Evolutionary conservation across 2,797 vertebrate species (phyloP).

Genomic region (Helicolenus hilgendorfi): DNA sequence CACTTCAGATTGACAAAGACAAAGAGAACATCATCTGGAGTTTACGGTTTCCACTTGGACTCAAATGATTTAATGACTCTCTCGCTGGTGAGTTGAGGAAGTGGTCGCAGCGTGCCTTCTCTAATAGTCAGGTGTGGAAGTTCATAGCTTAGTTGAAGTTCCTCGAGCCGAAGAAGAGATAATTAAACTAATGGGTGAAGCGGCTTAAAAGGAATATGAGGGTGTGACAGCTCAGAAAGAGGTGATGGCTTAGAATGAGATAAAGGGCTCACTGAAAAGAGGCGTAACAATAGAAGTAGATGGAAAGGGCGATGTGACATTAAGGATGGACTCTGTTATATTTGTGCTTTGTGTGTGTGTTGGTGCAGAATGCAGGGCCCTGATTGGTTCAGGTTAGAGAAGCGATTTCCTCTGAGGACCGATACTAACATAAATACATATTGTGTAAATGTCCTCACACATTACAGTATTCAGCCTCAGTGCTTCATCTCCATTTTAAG

Average conservation of each 20-base stretch:
- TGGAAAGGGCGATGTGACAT: constrained; percentile 57
- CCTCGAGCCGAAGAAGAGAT: constrained; percentile 62
- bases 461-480: constrained; percentile 30
- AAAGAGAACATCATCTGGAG: constrained; percentile 14
- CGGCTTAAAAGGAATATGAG: constrained; percentile 58
- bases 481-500: constrained; percentile 55
- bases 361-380: not conserved
- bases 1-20: constrained; percentile 29
- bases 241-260: constrained; percentile 59
- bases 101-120: constrained; percentile 35
- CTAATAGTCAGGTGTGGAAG: constrained; percentile 56
- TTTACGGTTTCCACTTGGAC: constrained; percentile 14
- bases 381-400: constrained; percentile 19
- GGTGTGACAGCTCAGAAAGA: constrained; percentile 43
- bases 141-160: constrained; percentile 57
- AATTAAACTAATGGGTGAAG: constrained; percentile 76
- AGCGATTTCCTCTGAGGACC: constrained; percentile 37
- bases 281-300: constrained; percentile 45
- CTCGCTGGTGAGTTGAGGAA: constrained; percentile 32
- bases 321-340: constrained; percentile 24
- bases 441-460: constrained; percentile 40
- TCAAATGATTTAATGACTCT: constrained; percentile 36
- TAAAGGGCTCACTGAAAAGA: constrained; percentile 57
- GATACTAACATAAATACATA: constrained; percentile 40
- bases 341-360: not conserved